Percentiles rank a stretch among this genome's conserved stretches.
Evolutionary conservation across 2,797 vertebrate genomes (phyloP).

Genomic region (Trachops cirrhosus): DNA sequence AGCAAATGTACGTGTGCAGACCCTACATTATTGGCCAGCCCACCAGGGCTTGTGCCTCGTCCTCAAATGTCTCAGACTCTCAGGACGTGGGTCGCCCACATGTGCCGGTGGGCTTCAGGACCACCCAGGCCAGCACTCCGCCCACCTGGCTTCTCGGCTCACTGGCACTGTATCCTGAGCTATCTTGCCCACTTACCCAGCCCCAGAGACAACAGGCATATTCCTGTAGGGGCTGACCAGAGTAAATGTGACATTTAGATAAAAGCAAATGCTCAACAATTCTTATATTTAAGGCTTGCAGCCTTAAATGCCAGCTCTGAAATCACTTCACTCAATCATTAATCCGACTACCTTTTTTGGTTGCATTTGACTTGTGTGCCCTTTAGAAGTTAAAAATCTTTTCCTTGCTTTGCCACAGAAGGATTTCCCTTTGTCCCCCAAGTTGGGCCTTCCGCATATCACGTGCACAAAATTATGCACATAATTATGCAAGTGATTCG

Average conservation of each 20-base stretch:
- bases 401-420: constrained; percentile 9
- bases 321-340: neutral
- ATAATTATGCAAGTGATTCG: no score
- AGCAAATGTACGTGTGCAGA: neutral
- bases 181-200: neutral
- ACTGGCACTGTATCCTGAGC: no score
- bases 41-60: accelerated
- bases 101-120: neutral
- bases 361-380: neutral
- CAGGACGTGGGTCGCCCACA: neutral
- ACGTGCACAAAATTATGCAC: neutral
- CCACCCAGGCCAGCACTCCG: neutral
- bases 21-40: accelerated
- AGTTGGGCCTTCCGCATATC: neutral
- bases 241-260: neutral
- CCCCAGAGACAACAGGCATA: neutral
- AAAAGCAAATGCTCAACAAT: constrained; percentile 25
- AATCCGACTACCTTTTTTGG: neutral
- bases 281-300: neutral
- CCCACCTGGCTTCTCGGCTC: neutral
- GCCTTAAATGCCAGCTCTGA: constrained; percentile 16
- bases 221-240: neutral
- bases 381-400: constrained; percentile 29
- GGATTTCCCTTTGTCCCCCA: neutral
- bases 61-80: neutral